phyloP scores from a whole-genome alignment of 2,888 invertebrate species.

The Nomada ferruginata region DNA sequence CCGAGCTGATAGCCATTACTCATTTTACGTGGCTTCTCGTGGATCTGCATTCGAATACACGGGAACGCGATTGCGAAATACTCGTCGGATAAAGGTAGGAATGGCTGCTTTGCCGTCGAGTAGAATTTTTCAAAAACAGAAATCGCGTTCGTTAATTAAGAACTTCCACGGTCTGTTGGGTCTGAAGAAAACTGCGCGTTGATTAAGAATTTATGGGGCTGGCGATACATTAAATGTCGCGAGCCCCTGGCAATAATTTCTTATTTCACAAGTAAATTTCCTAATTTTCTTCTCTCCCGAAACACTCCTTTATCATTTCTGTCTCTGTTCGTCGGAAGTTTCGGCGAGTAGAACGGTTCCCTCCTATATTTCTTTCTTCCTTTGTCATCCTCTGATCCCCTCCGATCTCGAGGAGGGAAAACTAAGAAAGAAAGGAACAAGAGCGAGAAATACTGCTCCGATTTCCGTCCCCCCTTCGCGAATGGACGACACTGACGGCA shows the following conservation, averaged over 20 bases:
- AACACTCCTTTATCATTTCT: constrained; percentile 20
- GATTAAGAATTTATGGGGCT: constrained; percentile 80
- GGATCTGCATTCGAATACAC: neutral
- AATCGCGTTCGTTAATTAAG: constrained; percentile 69
- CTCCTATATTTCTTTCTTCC: constrained; percentile 41
- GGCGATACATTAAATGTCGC: constrained; percentile 78
- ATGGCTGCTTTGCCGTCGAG: neutral
- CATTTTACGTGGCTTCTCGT: neutral
- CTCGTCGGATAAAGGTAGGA: neutral
- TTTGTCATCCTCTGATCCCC: constrained; percentile 25
- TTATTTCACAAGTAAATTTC: neutral
- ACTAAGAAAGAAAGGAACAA: constrained; percentile 43
- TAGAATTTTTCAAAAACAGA: constrained; percentile 9
- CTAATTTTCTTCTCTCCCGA: neutral
- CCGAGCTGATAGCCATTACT: constrained; percentile 16
- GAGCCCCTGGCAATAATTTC: constrained; percentile 30
- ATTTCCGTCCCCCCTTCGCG: constrained; percentile 17
- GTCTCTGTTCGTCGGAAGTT: constrained; percentile 25
- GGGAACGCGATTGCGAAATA: too few species aligned
- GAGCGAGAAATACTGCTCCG: constrained; percentile 26
- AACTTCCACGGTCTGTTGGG: constrained; percentile 67
- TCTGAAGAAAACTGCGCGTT: constrained; percentile 39
- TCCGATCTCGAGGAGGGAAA: constrained; percentile 32
- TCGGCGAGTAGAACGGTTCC: constrained; percentile 36
- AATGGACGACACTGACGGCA: constrained; percentile 62